Evolutionary conservation across 2,113 vertebrate genomes (phyloP).

Genomic region (Cyprinodon tularosa): DNA sequence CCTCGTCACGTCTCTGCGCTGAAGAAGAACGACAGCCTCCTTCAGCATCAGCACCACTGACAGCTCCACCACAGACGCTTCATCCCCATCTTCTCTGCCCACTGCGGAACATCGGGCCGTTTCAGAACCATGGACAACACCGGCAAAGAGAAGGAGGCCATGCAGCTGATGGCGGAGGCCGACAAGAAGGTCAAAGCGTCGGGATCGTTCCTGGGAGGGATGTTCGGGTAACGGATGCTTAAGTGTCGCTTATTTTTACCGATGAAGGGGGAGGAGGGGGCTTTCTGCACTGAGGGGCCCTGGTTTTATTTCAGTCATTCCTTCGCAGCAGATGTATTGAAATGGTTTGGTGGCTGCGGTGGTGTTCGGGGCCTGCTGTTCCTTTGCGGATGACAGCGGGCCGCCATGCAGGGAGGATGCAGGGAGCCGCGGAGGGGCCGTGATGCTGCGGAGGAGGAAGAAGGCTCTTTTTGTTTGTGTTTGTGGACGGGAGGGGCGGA

Average conservation of each 20-base stretch:
- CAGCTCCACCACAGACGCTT: slow-evolving; percentile 10
- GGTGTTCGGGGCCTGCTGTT: neutral
- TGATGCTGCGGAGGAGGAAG: slow-evolving; percentile 4
- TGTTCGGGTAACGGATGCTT: slow-evolving; percentile 88
- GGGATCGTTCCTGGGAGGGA: slow-evolving; percentile 92
- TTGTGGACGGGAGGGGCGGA: slow-evolving; percentile 7
- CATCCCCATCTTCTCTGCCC: slow-evolving; percentile 38
- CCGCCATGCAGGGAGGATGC: neutral
- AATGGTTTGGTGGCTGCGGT: neutral
- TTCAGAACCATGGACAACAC: slow-evolving; percentile 86
- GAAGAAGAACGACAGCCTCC: slow-evolving; percentile 50
- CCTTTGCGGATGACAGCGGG: slow-evolving; percentile 17
- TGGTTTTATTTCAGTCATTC: neutral
- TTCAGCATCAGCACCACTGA: slow-evolving; percentile 60
- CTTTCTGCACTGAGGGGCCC: slow-evolving; percentile 31
- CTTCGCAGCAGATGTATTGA: neutral
- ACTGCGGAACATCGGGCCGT: slow-evolving; percentile 64
- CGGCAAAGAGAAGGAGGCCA: slow-evolving; percentile 94
- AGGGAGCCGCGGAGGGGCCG: slow-evolving; percentile 12
- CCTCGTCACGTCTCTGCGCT: neutral
- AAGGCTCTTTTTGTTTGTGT: slow-evolving; percentile 1
- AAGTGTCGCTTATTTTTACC: slow-evolving; percentile 4
- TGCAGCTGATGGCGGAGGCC: slow-evolving; percentile 96
- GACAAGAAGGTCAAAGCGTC: slow-evolving; percentile 96
- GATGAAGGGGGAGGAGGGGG: slow-evolving; percentile 18